Percentiles rank a stretch among this genome's conserved stretches.
Conservation (phyloP, 2,888 invertebrate species). For the Lasioglossum figueresi region DNA sequence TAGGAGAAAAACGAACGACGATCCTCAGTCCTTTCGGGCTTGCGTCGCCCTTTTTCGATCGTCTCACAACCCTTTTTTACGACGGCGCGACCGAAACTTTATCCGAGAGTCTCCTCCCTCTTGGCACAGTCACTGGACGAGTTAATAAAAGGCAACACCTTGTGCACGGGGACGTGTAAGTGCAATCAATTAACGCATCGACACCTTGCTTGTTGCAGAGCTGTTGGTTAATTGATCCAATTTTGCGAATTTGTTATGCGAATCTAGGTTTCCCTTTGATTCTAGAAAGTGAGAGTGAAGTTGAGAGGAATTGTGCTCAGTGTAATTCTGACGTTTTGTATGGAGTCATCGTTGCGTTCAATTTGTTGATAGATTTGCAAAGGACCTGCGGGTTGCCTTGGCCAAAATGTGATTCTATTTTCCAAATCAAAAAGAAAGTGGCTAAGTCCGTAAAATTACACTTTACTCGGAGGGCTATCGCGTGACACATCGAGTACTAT, state of each 20-base stretch:
- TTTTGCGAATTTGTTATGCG: neutral
- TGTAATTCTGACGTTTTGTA: neutral
- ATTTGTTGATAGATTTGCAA: neutral
- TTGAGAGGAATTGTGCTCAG: neutral
- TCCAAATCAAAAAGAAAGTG: neutral
- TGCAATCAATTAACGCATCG: slow-evolving; percentile 50
- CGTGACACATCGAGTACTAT: neutral
- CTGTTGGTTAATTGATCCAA: neutral
- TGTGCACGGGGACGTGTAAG: neutral
- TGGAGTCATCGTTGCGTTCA: neutral
- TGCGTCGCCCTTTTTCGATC: neutral
- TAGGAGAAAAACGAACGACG: neutral
- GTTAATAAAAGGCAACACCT: slow-evolving; percentile 37
- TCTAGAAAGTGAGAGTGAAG: neutral
- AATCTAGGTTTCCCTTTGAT: neutral
- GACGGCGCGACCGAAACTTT: slow-evolving; percentile 33
- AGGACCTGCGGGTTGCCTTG: neutral
- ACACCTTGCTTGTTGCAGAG: slow-evolving; percentile 21
- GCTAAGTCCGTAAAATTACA: neutral
- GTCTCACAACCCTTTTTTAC: slow-evolving; percentile 12
- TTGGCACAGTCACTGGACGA: neutral
- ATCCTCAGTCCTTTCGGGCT: neutral
- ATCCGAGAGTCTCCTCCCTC: slow-evolving; percentile 15
- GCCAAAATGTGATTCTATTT: neutral
- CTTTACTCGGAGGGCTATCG: neutral